phyloP scores from a whole-genome alignment of 2,888 invertebrate species.

The Spodoptera littoralis region DNA sequence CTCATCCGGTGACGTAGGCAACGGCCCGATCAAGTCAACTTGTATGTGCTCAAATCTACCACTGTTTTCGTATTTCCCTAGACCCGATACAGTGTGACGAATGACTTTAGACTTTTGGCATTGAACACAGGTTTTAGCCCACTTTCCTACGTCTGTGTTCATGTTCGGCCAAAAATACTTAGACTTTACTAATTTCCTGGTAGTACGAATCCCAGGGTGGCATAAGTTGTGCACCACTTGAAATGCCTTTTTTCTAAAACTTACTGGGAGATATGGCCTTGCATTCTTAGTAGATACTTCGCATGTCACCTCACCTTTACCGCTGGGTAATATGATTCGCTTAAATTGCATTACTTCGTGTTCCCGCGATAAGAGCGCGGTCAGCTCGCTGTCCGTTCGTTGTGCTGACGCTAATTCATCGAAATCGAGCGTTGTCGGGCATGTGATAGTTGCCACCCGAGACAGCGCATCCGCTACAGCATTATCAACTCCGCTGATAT shows the following conservation, averaged over 20 bases:
- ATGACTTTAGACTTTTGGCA: constrained; percentile 3
- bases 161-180: constrained; percentile 8
- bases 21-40: constrained; percentile 2
- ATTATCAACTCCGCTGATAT: background rate
- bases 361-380: background rate
- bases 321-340: background rate
- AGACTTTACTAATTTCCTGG: constrained; percentile 4
- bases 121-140: constrained; percentile 7
- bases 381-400: background rate
- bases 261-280: constrained; percentile 3
- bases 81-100: constrained; percentile 2
- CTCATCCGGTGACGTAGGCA: background rate
- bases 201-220: constrained; percentile 6
- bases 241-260: constrained; percentile 1
- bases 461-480: background rate
- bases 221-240: background rate
- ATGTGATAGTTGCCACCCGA: background rate
- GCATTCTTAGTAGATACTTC: constrained; percentile 1
- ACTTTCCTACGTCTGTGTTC: constrained; percentile 4
- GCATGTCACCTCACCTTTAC: background rate
- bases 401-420: constrained; percentile 5
- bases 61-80: background rate
- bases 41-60: constrained; percentile 1
- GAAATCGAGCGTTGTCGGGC: constrained; percentile 3
- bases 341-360: background rate